phyloP scores from a whole-genome alignment of 2,888 invertebrate genomes.

The Drosophila quinaria region DNA sequence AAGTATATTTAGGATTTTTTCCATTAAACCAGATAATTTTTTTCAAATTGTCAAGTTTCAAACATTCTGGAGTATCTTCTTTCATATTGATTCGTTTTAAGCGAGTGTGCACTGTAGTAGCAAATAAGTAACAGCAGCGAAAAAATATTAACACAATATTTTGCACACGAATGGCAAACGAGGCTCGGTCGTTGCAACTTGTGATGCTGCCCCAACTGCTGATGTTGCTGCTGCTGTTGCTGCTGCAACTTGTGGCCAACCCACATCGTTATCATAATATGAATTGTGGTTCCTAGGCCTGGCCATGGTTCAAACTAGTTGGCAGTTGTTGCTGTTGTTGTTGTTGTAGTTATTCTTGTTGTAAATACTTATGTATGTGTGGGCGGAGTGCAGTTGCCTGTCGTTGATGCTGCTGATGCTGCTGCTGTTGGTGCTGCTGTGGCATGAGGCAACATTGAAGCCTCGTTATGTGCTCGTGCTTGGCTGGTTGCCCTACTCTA shows the following conservation, averaged over 20 bases:
- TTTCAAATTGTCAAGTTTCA: no score
- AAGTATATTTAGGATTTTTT: no score
- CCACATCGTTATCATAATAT: slow-evolving; percentile 78
- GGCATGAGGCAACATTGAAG: slow-evolving; percentile 53
- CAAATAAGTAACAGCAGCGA: slow-evolving; percentile 41
- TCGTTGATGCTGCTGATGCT: slow-evolving; percentile 6
- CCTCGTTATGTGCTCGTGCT: slow-evolving; percentile 60
- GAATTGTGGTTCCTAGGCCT: slow-evolving; percentile 55
- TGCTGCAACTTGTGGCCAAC: slow-evolving; percentile 60
- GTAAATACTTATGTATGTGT: slow-evolving; percentile 37
- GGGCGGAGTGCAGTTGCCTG: slow-evolving; percentile 37
- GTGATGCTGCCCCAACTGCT: slow-evolving; percentile 33
- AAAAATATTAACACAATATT: slow-evolving; percentile 75
- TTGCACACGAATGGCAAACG: slow-evolving; percentile 45
- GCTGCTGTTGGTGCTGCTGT: slow-evolving; percentile 27
- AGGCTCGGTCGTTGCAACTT: slow-evolving; percentile 5
- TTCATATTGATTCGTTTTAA: background rate
- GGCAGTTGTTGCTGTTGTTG: slow-evolving; percentile 15
- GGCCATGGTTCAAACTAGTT: slow-evolving; percentile 39
- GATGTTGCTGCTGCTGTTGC: slow-evolving; percentile 25
- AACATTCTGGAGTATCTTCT: no score
- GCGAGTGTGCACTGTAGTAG: slow-evolving; percentile 19
- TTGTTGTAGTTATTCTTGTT: slow-evolving; percentile 9
- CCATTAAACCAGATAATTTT: no score
- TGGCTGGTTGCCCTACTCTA: slow-evolving; percentile 26